phyloP scores from a whole-genome alignment of 2,888 invertebrate genomes.

The Lasioglossum malachurum region DNA sequence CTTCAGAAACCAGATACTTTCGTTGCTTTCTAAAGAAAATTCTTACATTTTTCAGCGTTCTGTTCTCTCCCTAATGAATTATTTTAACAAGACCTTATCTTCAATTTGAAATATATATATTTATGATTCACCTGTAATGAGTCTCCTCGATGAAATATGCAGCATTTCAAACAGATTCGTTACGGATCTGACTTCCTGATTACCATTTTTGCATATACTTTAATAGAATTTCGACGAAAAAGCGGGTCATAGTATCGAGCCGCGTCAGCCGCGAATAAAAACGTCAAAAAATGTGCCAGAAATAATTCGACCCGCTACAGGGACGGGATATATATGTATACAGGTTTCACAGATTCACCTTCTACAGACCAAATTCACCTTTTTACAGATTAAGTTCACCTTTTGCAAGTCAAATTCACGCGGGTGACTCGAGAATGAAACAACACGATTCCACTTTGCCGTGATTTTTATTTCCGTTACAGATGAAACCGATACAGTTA shows the following conservation, averaged over 20 bases:
- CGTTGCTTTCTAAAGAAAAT: no score
- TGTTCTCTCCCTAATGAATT: no score
- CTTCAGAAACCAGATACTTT: background rate
- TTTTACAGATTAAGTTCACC: background rate
- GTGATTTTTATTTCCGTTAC: background rate
- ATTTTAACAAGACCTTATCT: background rate
- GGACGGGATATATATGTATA: background rate
- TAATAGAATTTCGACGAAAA: background rate
- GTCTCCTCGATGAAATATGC: background rate
- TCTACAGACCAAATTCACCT: background rate
- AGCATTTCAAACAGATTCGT: background rate
- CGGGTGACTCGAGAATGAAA: background rate
- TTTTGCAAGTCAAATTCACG: background rate
- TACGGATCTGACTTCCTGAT: background rate
- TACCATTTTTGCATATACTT: background rate
- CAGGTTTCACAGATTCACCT: background rate
- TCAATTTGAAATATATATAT: background rate
- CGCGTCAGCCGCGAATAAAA: background rate
- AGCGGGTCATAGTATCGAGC: background rate
- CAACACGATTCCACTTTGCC: background rate
- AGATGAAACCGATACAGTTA: background rate
- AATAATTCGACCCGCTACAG: background rate
- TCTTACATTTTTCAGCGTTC: background rate
- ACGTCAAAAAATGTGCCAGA: background rate
- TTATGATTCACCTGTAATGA: background rate